Evolutionary conservation across 1,140 invertebrate genomes (phyloP), one percentile per base, ranked within the genome.

Genomic region (Pseudomyrmex dendroicus): DNA sequence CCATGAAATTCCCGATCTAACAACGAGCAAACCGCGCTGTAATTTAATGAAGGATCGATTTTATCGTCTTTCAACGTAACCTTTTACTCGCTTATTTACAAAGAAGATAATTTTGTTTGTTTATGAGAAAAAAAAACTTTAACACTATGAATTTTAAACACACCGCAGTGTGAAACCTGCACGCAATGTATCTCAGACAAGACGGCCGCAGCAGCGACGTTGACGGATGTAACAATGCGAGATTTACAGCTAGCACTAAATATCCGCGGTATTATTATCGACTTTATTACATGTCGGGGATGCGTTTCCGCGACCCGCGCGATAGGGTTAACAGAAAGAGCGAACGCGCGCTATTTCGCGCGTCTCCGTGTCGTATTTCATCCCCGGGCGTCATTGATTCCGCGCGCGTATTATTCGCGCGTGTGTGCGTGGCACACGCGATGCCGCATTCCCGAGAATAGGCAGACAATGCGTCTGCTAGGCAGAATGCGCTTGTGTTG

Each of bases 191-290:
- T 91, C 0, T 91, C 91, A 73, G 70, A 83, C 70, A 20, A 64
- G 52, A n/a, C 3, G 50, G 20, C 63, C 52, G 84, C 50, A 84
- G 74, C 85, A 50, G 89, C 90, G 86, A 89, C 86, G 89, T 88
- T 89, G 86, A 86, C 90, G 89, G 91, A 52, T 91, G 13, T 91
- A 92, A 91, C 91, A 92, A 93, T 92, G 92, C 67, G 80, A 92
- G 92, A 93, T 93, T 93, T 93, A 93, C 91, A 92, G 80, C 91
- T 87, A 89, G 86, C 88, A 93, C 92, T 93, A 93, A 93, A 93
- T 93, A 93, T 93, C 90, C 91, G 57, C 88, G 86, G 90, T 90
- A 91, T 93, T 92, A 93, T 92, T 93, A 93, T 93, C 91, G 91
- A 88, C 89, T 92, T 92, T 92, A 92, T 93, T 92, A 91, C 90